Conservation (phyloP, 2,888 invertebrate species). For the Nesidiocoris tenuis region DNA sequence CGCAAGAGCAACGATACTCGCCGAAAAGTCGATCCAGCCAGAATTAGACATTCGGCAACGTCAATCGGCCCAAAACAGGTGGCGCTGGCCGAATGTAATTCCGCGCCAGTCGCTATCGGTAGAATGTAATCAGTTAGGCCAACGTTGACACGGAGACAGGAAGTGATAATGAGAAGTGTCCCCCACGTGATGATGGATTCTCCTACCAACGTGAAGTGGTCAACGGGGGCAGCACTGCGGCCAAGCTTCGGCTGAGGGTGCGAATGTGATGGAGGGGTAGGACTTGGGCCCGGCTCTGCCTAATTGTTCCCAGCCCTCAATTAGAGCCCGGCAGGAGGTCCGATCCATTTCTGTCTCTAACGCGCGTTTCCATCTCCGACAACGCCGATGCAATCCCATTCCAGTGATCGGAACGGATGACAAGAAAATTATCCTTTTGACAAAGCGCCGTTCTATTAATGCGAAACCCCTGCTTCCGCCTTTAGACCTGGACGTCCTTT, state of each 20-base stretch:
- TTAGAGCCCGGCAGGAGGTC: slow-evolving; percentile 13
- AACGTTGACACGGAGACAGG: slow-evolving; percentile 12
- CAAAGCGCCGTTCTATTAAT: slow-evolving; percentile 24
- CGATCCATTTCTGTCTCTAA: slow-evolving; percentile 28
- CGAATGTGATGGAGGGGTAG: background rate
- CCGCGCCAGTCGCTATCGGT: background rate
- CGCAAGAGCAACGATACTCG: too few relatives aligned
- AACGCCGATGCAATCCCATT: background rate
- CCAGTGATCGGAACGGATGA: slow-evolving; percentile 14
- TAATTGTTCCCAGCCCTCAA: slow-evolving; percentile 32
- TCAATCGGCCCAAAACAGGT: too few relatives aligned
- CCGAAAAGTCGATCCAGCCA: too few relatives aligned
- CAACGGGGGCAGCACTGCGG: background rate
- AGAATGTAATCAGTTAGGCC: background rate
- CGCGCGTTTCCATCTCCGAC: background rate
- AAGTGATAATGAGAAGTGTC: slow-evolving; percentile 36
- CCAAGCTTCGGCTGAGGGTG: background rate
- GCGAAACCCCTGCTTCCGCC: background rate
- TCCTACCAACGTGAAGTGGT: too few relatives aligned
- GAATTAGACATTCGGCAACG: too few relatives aligned
- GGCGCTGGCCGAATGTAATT: too few relatives aligned
- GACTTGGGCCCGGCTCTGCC: slow-evolving; percentile 1
- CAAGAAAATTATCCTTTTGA: slow-evolving; percentile 31
- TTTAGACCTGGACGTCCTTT: background rate
- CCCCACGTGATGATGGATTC: slow-evolving; percentile 23